Evolutionary conservation across 2,113 vertebrate genomes (phyloP).

Genomic region (Alethe diademata): DNA sequence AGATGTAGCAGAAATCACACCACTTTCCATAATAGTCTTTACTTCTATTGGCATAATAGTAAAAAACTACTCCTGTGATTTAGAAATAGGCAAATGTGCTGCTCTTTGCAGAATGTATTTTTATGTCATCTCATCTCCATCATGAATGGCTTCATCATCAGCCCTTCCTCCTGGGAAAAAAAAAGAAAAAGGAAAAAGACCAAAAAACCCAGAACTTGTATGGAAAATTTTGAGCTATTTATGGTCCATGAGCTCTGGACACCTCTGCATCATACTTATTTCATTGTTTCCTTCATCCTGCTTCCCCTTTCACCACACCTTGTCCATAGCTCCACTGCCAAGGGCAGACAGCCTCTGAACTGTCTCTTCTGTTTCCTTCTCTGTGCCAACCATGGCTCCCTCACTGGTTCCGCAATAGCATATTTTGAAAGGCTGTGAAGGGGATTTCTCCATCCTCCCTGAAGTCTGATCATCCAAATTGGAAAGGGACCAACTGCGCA

Average conservation of each 20-base stretch:
- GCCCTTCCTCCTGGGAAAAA: neutral
- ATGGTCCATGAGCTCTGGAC: neutral
- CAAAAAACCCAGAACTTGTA: accelerated
- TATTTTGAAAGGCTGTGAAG: neutral
- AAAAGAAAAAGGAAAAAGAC: no score
- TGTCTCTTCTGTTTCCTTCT: neutral
- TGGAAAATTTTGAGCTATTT: neutral
- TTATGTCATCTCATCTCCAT: neutral
- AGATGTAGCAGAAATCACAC: neutral
- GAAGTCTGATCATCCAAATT: neutral
- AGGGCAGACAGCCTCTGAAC: neutral
- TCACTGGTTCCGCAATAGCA: neutral
- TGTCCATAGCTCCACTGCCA: neutral
- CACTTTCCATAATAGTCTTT: neutral
- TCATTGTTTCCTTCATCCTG: neutral
- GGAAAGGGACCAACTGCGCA: neutral
- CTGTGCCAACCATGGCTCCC: accelerated
- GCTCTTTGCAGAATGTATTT: neutral
- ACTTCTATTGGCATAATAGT: neutral
- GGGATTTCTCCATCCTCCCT: neutral
- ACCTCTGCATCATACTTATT: neutral
- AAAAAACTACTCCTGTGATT: neutral
- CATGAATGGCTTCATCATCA: neutral
- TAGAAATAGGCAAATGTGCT: neutral
- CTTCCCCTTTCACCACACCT: neutral